Evolutionary conservation across 1,140 invertebrate genomes (phyloP), one percentile per base, ranked within the genome.

Genomic region (Formica selysi): DNA sequence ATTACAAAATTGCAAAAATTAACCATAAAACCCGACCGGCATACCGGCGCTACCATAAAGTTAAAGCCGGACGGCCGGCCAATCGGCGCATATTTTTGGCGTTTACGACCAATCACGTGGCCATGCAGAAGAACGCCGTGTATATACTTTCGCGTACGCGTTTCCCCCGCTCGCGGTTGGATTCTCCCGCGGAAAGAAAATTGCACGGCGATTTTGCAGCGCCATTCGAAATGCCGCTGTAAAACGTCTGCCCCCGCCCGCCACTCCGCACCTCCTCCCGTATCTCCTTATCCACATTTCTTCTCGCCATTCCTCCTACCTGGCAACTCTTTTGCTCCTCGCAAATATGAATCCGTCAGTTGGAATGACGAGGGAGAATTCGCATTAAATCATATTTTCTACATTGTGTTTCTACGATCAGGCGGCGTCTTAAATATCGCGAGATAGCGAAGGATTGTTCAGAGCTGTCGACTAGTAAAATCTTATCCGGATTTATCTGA

Each of bases 1-100:
- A 94, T 94, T 94, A 94, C 93, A 91, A 93, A 94, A 95, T 95
- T 94, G 92, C 91, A 93, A 94, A 94, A 94, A 94, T 93, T 93
- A 93, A 91, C 91, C 92, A 92, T 94, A 93, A 94, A 94, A 94
- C 87, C 81, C 84, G 71, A 67, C 86, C 73, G 85, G 90, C 87
- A 87, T 91, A 64, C 87, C 85, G 81, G 61, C 76, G 85, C 87
- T 80, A 85, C 90, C 90, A 91, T 94, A 93, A 94, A 95, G 84
- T 91, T 91, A 86, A 32, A 32, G 90, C 91, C 86, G 85, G 68
- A 86, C 81, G 90, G 90, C 88, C 86, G 83, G 80, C 92, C 93
- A 93, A 94, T 94, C 92, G 89, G 87, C 86, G 92, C 89, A 93
- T 92, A 93, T 93, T 95, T 95, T 94, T 92, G 93, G 94, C 92